Base-by-base conservation (phyloP, 2,113 vertebrate genomes). In the Ptilorrhoa leucosticta region DNA sequence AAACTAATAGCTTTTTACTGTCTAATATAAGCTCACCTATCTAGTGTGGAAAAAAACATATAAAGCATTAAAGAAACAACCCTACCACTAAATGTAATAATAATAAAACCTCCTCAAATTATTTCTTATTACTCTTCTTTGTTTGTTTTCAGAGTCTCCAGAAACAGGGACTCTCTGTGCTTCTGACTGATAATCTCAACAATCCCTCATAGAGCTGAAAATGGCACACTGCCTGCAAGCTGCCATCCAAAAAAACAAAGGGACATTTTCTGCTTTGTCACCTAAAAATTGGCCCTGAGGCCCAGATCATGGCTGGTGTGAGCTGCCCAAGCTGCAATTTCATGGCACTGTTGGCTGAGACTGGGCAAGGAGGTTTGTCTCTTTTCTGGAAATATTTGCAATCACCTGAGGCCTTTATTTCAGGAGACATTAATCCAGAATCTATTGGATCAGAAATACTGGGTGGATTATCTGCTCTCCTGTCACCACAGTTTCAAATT, bases 1-100 rank as follows among this genome's bases (percentile, higher is more conserved):
- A 96, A 97, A 96, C 39, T 33, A 91, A 96, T 64, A 89, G 72
- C 84, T 96, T 96, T 94, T 97, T 82, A 89, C 77, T 75, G 17
- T 83, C 51, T 68, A 91, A 66, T 87, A 76, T 69, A 92, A 94
- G 28, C 54, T 91, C 53, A 96, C 57, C 79, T 88, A 89, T 70
- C 66, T 93, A 76, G 58, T 27, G 63, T 33, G 85, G 35, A 80
- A 95, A 94, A 94, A 93, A 68, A 78, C 63, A 72, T 22, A 76
- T 33, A 71, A 84, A 94, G 82, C 60, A 53, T 47, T 82, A 75
- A 94, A 87, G 44, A 92, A 53, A 83, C 61, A 89, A 91, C 50
- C 37, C 82, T 69, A 78, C 35, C 75, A 83, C 71, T 90, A 72
- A 95, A 71, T 61, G 82, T 77, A 91, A 93, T 66, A 87, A 92